Evolutionary conservation across 1,140 invertebrate genomes (phyloP), one percentile per base, ranked within the genome.

Genomic region (Caenorhabditis latens): DNA sequence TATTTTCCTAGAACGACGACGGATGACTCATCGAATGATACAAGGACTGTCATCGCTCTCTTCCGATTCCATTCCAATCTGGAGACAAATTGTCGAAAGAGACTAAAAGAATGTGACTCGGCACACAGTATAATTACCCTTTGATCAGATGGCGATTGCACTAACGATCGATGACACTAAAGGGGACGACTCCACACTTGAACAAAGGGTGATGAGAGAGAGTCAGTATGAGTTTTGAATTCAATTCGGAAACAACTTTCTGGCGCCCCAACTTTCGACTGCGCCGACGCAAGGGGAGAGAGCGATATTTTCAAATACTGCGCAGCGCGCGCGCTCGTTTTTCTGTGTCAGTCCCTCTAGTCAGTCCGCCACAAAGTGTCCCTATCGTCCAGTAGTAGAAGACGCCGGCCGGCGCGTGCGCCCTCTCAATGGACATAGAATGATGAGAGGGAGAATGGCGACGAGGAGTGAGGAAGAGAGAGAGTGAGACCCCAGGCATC

Each of bases 271-370:
- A 50, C 46, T 13, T 46, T 8, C 46, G n/a, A 32, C 19, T 4
- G 9, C 7, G 0, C 11, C 40, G 46, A 79, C 21, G 71, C 46
- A 24, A 32, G 2, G 71, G 2, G 71, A 79, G 71, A 19, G n/a
- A 24, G n/a, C 40, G 71, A 46, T 79, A 42, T 79, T 79, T 79
- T 79, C 71, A 79, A 79, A 79, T 79, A 79, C 71, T 79, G 46
- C 71, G 24, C n/a, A 79, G 46, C 53, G 46, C 71, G 40, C n/a
- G 46, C 71, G 71, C 71, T 46, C 43, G 65, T 42, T n/a, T 50
- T 79, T 79, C 46, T 79, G 46, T 79, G 46, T 79, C 42, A 71
- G 11, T 71, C 67, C n/a, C 40, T 71, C 42, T 42, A 46, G 67
- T 46, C 46, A 48, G 71, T 79, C 46, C 71, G 19, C 71, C 46